A percentile compares a stretch with the other conserved stretches of the same genome.
Conservation (phyloP, 2,797 vertebrate species). For the Sparus aurata region DNA sequence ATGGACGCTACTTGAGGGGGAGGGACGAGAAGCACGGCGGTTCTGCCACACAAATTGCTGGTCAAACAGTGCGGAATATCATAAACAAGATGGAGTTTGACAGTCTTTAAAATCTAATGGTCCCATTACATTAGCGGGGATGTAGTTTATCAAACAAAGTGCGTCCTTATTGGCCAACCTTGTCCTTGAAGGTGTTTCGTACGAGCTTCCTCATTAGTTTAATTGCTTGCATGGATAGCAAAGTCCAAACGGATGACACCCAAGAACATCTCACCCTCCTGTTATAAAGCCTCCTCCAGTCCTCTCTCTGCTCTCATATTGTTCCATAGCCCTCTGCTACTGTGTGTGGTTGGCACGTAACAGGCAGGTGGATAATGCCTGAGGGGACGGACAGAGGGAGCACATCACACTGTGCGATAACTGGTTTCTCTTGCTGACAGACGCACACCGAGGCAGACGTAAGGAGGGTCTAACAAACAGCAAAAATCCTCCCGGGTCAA, state of each 20-base stretch:
- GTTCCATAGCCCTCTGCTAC: conserved; percentile 1
- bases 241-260: conserved; percentile 23
- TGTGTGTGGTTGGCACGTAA: conserved; percentile 21
- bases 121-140: not conserved
- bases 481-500: conserved; percentile 45
- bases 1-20: conserved; percentile 41
- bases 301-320: not conserved
- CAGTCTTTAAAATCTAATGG: not conserved
- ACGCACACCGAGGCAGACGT: conserved; percentile 30
- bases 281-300: conserved; percentile 6
- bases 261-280: not conserved
- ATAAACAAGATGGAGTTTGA: conserved; percentile 7
- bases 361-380: conserved; percentile 37
- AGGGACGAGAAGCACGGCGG: conserved; percentile 15
- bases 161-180: not conserved
- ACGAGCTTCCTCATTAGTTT: not conserved
- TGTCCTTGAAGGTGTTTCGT: not conserved
- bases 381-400: conserved; percentile 49
- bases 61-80: conserved; percentile 31
- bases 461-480: conserved; percentile 36
- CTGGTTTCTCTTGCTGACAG: conserved; percentile 35
- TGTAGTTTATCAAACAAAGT: not conserved
- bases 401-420: conserved; percentile 46
- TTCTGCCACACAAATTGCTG: conserved; percentile 28
- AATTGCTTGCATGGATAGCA: not conserved